Evolutionary conservation across 2,113 vertebrate species (phyloP), one percentile per base, ranked within the genome.

Genomic region (Felis chaus): DNA sequence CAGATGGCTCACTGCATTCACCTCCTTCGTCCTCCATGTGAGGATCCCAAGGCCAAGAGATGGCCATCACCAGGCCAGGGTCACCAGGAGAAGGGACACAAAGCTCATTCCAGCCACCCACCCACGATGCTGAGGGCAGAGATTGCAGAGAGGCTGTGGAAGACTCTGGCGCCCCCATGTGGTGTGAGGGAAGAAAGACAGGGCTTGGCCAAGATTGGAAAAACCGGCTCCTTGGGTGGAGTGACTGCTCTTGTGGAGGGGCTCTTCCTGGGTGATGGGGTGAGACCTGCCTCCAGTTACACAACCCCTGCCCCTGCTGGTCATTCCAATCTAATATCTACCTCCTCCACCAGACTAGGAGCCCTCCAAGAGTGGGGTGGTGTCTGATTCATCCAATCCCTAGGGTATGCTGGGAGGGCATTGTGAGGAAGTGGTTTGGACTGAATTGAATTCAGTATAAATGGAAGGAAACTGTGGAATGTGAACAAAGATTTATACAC

Each of bases 131-230:
- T 36, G 19, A 74, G 7, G 18, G 69, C 1, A 36, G 19, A 76
- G 31, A 11, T 2, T 19, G 27, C 36, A 4, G 6, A 23, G 4
- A 50, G 7, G 4, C 84, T 78, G 63, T 45, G 63, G 61, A 89
- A 91, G 50, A 16, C 61, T 98, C 95, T 96, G 95, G 88, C 31
- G 81, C 80, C 96, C 63, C 61, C 88, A 0, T 85, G 96, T 97
- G 97, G 71, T 57, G 36, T 0, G 18, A 65, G 4, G 23, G 45
- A 31, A 90, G 80, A 97, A 97, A 94, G 63, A 55, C 87, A 81
- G 83, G 21, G 2, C 78, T n/a, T 14, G 31, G 41, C 27, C 0
- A 41, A 81, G n/a, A 27, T 21, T 57, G 65, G 48, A 10, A 15
- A 33, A 89, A 55, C 1, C 21, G 18, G 36, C 19, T 63, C 18